Conservation (phyloP, 1,140 invertebrate genomes). For the Drosophila ironensis region DNA sequence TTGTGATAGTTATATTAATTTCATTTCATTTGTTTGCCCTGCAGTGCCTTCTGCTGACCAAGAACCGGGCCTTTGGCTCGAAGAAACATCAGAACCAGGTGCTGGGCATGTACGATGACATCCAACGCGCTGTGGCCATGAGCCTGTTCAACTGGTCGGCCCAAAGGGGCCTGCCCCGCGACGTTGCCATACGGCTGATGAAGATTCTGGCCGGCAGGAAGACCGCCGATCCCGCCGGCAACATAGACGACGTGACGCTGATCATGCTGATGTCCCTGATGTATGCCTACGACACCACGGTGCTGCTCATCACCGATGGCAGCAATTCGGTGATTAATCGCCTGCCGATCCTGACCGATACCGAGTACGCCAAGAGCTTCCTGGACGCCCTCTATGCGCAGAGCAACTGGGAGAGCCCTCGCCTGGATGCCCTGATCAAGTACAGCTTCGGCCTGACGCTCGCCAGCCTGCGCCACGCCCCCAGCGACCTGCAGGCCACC, state of each 20-base stretch:
- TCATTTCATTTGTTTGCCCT: conserved; percentile 21
- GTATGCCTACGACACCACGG: conserved; percentile 92
- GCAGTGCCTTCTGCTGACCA: conserved; percentile 87
- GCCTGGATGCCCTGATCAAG: conserved; percentile 88
- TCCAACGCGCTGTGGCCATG: conserved; percentile 90
- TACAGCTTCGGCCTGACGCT: conserved; percentile 91
- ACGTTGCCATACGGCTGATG: conserved; percentile 83
- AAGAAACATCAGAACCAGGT: conserved; percentile 92
- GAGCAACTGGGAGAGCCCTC: conserved; percentile 85
- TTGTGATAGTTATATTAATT: no score
- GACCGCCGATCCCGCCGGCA: conserved; percentile 83
- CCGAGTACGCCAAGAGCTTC: conserved; percentile 86
- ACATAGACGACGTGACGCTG: conserved; percentile 89
- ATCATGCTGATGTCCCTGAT: conserved; percentile 91
- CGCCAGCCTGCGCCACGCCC: conserved; percentile 86
- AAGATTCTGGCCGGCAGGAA: conserved; percentile 82
- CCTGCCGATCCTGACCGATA: conserved; percentile 88
- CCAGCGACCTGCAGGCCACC: conserved; percentile 55
- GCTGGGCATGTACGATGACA: conserved; percentile 89
- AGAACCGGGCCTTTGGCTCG: conserved; percentile 93
- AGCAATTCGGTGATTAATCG: conserved; percentile 87
- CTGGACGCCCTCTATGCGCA: conserved; percentile 79
- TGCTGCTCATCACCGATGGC: conserved; percentile 86
- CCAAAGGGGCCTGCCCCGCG: conserved; percentile 89
- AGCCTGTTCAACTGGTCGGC: conserved; percentile 93